Evolutionary conservation across 2,888 invertebrate genomes (phyloP), one percentile per base, ranked within the genome.

Genomic region (Tipula helvola): DNA sequence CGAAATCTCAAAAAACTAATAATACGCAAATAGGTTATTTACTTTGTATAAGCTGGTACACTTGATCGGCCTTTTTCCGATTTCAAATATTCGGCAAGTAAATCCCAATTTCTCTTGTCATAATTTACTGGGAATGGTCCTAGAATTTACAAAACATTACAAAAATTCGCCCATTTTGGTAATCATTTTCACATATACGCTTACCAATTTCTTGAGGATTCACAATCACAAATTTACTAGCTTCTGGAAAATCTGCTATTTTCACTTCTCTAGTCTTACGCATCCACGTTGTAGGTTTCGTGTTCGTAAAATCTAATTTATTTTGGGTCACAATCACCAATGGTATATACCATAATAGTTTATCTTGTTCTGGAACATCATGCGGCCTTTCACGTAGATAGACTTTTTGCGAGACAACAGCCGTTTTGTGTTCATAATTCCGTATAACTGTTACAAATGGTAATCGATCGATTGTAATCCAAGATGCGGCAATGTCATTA

Each of bases 101-200:
- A 93, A 88, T 94, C 93, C 97, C 97, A 97, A 90, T 96, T 97
- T 57, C 93, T 91, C 5, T 92, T 90, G 89, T 97, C 97, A 89
- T 97, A 97, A 90, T 96, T 96, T 0, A 97, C 97, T 3, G 96
- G 95, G 91, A 95, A 96, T 57, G 96, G 96, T 0, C 95, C 96
- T 85, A 42, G 5, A 84, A 84, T 39, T 10, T 10, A 39, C n/a
- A 84, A 36, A 39, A 39, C 1, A 39, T 84, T 39, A 39, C 8
- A 7, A 28, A 42, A 3, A 41, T 39, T 83, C n/a, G n/a, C 1
- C 7, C 71, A 71, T 2, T 28, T 28, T 1, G 1, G 28, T 28
- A 28, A 28, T 28, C 1, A 28, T 28, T 28, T 28, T 28, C 28
- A 1, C 28, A 28, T 28, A 1, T 28, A 1, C 28, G 1, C 42